Base-by-base conservation (phyloP, 2,888 invertebrate genomes). In the Cryptus viduatorius region DNA sequence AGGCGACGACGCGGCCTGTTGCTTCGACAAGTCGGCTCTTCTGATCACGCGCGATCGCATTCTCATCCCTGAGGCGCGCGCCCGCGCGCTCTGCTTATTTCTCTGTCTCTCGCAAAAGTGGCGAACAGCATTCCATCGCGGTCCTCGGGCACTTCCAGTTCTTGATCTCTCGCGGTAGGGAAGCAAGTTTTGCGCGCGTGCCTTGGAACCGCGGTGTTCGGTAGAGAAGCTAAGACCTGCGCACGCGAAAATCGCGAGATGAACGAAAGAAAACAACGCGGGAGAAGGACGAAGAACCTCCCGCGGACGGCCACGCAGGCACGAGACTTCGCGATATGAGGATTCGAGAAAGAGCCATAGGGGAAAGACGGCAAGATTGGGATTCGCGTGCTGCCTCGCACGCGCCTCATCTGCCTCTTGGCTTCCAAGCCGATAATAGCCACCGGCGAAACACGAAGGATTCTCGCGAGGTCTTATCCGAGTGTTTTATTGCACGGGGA, bases 141-240 rank as follows among this genome's bases (percentile, higher is more conserved):
- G 61, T 61, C 68, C 44, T 50, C 68, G 72, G 69, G 61, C 46
- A 72, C 67, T 72, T 72, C 53, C 48, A 82, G 77, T 82, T 72
- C 67, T 65, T 48, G 31, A 61, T 61, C 19, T 50, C 48, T 64
- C 64, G 65, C 14, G 61, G 29, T 44, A 73, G 64, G 48, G 48
- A 61, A 24, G 65, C n/a, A 68, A 79, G 79, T 68, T 79, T 79
- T 79, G 85, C 85, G 85, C 82, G 85, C 82, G 85, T 85, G 85
- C 82, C 82, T 59, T n/a, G 61, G 73, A 46, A 44, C 24, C 75
- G 37, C 16, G 69, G 4, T 8, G 37, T 37, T 37, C 29, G 59
- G 46, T 59, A 73, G 16, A 73, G 31, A 59, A 61, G 37, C 7
- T 8, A 8, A 37, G 37, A 8, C 5, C 7, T 0, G 37, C 46